phyloP scores from a whole-genome alignment of 2,113 vertebrate genomes.

The Brienomyrus brachyistius region DNA sequence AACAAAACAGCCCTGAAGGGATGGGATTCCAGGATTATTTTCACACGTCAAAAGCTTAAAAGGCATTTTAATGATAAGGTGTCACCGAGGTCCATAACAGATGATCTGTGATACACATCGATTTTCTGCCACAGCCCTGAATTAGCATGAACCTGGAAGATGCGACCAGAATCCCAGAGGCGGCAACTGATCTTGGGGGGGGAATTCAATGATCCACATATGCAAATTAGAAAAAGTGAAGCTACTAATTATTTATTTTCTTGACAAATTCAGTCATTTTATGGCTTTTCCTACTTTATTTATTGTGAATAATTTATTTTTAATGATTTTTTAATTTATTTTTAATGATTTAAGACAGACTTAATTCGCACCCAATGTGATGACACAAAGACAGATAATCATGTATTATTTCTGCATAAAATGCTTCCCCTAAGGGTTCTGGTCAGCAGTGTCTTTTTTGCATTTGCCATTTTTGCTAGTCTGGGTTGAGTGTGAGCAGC shows the following conservation, averaged over 20 bases:
- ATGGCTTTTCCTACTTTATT: neutral
- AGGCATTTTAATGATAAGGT: conserved; percentile 9
- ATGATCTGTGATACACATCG: neutral
- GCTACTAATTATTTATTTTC: neutral
- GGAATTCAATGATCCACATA: neutral
- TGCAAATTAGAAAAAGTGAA: neutral
- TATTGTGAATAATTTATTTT: neutral
- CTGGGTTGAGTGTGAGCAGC: neutral
- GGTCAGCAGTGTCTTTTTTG: neutral
- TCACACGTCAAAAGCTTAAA: neutral
- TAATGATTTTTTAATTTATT: neutral
- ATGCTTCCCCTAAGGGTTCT: neutral
- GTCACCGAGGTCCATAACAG: neutral
- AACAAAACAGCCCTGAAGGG: neutral
- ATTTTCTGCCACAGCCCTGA: neutral
- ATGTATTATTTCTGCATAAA: neutral
- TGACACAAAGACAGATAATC: neutral
- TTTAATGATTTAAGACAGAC: neutral
- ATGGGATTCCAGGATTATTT: neutral
- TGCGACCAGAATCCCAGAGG: neutral
- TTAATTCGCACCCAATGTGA: too few relatives aligned
- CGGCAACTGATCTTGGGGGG: too few relatives aligned
- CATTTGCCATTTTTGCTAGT: neutral
- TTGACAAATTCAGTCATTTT: neutral
- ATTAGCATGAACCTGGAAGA: neutral